Evolutionary conservation across 2,888 invertebrate genomes (phyloP).

Genomic region (Podotricha telesiphe): DNA sequence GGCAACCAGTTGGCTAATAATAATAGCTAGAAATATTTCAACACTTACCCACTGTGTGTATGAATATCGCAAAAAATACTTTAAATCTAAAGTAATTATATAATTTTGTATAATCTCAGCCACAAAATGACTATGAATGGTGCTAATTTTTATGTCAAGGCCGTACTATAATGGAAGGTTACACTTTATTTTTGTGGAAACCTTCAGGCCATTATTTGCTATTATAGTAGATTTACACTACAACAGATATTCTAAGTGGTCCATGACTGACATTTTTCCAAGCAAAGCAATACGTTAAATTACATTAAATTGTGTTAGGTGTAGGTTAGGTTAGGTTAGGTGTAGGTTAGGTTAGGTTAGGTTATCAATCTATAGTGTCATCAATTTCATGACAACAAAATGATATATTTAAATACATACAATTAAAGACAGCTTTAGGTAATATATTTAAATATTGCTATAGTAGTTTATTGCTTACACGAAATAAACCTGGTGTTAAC

Average conservation of each 20-base stretch:
- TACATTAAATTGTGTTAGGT: background rate
- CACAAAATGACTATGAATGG: background rate
- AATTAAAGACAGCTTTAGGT: too few species aligned
- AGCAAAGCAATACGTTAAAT: too few species aligned
- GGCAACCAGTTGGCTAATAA: conserved; percentile 33
- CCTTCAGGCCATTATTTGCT: background rate
- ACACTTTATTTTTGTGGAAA: conserved; percentile 10
- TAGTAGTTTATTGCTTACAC: too few species aligned
- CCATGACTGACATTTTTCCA: background rate
- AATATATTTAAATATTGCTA: too few species aligned
- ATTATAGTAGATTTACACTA: conserved; percentile 12
- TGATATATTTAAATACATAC: too few species aligned
- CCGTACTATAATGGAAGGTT: too few species aligned
- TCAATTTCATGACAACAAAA: too few species aligned
- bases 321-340: too few species aligned
- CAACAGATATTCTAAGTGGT: background rate
- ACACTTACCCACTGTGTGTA: conserved; percentile 26
- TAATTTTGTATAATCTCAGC: conserved; percentile 12
- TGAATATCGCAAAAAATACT: conserved; percentile 31
- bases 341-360: too few species aligned
- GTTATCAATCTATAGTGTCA: too few species aligned
- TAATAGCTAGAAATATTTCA: conserved; percentile 35
- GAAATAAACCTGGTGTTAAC: too few species aligned
- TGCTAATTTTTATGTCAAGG: conserved; percentile 15
- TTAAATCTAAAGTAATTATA: conserved; percentile 31